These are phyloP conservation scores for Phycodurus eques DNA, from an alignment of 2,113 vertebrate genomes.

Conservation along the genomic window DNA sequence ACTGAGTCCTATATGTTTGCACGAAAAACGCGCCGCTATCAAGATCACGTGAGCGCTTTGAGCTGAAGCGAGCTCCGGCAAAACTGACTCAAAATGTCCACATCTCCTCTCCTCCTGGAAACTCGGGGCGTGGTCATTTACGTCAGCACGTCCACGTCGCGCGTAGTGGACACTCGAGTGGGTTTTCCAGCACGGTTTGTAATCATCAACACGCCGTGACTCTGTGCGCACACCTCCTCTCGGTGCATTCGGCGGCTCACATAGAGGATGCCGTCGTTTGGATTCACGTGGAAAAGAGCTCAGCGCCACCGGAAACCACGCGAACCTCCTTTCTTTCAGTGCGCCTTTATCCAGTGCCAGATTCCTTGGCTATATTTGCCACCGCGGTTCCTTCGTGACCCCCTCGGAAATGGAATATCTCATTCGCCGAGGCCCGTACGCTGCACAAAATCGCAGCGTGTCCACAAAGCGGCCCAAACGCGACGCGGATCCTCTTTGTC, in stretches of 20 bases:
- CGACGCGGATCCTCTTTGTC: not conserved
- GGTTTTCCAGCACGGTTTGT: slow-evolving; percentile 67
- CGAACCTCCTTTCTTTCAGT: slow-evolving; percentile 42
- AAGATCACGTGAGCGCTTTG: slow-evolving; percentile 46
- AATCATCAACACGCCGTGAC: slow-evolving; percentile 52
- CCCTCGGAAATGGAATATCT: slow-evolving; percentile 58
- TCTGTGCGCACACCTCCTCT: slow-evolving; percentile 59
- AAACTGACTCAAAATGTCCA: slow-evolving; percentile 62
- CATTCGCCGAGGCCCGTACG: slow-evolving; percentile 27
- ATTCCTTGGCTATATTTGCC: slow-evolving; percentile 59
- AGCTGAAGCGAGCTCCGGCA: slow-evolving; percentile 54
- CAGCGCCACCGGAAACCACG: slow-evolving; percentile 45
- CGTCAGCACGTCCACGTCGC: slow-evolving; percentile 54
- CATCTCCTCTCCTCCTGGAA: slow-evolving; percentile 48
- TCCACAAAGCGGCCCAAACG: not conserved
- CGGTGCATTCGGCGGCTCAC: slow-evolving; percentile 61
- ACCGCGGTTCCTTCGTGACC: slow-evolving; percentile 41
- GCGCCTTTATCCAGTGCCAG: slow-evolving; percentile 44
- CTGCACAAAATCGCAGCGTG: not conserved
- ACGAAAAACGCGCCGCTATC: slow-evolving; percentile 54
- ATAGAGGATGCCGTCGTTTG: slow-evolving; percentile 56
- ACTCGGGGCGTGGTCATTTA: slow-evolving; percentile 68
- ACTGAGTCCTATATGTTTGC: slow-evolving; percentile 62
- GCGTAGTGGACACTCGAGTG: slow-evolving; percentile 67
- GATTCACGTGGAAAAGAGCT: slow-evolving; percentile 46